Evolutionary conservation across 2,888 invertebrate species (phyloP), one percentile per base, ranked within the genome.

Genomic region (Drosophila anomelani): DNA sequence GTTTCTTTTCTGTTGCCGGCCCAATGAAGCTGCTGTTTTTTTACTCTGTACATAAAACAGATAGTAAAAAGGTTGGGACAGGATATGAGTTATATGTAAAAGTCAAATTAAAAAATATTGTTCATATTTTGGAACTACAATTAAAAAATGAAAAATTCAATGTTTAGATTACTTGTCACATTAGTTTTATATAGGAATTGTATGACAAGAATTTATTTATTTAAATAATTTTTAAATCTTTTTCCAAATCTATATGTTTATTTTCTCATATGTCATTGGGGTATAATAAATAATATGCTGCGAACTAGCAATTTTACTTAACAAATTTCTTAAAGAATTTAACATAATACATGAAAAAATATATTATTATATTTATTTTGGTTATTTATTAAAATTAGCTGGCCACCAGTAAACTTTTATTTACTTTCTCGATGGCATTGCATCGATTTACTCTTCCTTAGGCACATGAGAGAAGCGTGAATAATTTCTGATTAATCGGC

Each of bases 391-490:
- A 12, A 12, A 34, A 12, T 34, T 3, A n/a, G 39, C 39, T n/a
- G 1, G n/a, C 39, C n/a, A 20, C 36, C n/a, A 13, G 39, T 59
- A 26, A n/a, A 36, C 13, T 26, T 17, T n/a, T 4, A 39, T 51
- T 60, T 59, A 63, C 32, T 67, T 55, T 64, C 74, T 73, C 53
- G 38, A 56, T 72, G 43, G 0, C 55, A 54, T 59, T 51, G 20
- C 56, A 87, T 84, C 78, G 88, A 80, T 85, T 85, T 85, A 79
- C 71, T 77, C 88, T 70, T 76, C 70, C 47, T 62, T 61, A 69
- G 58, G 41, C 57, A 34, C 39, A 51, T 66, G 69, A 59, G 72
- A 80, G 75, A 54, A 68, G 60, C 66, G 56, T 41, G 54, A 59
- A 68, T 69, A 66, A 69, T 76, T 53, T 49, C 47, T 10, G 84